Evolutionary conservation across 2,797 vertebrate genomes (phyloP).

Genomic region (Tapera naevia): DNA sequence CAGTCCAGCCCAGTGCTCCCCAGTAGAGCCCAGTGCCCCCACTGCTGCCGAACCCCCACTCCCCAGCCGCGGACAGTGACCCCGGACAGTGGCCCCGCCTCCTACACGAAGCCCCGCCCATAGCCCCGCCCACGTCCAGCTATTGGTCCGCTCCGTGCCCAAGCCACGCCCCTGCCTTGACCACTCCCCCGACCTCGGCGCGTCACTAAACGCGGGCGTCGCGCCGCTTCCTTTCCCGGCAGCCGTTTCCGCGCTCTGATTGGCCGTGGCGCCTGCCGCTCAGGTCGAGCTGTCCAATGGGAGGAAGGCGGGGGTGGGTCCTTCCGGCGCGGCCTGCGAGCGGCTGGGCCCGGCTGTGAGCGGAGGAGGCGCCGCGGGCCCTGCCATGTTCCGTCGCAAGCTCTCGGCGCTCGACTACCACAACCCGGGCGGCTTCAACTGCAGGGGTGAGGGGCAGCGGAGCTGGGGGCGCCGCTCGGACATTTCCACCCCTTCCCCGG

Average conservation of each 20-base stretch:
- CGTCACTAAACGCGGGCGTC: slow-evolving; percentile 8
- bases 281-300: background rate
- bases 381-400: slow-evolving; percentile 91
- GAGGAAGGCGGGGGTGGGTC: fast-evolving
- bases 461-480: too few species aligned
- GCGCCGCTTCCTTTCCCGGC: background rate
- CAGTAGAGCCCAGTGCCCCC: background rate
- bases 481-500: too few species aligned
- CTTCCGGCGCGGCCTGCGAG: background rate
- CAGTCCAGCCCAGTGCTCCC: background rate
- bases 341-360: background rate
- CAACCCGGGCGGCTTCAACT: slow-evolving; percentile 88
- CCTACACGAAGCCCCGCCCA: background rate
- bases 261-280: fast-evolving
- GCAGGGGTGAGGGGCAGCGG: slow-evolving; percentile 78
- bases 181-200: background rate
- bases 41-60: too few species aligned
- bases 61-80: too few species aligned
- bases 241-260: fast-evolving
- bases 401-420: slow-evolving; percentile 93
- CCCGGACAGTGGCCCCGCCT: background rate
- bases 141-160: background rate
- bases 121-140: background rate
- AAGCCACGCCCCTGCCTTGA: background rate
- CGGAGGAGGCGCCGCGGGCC: background rate